Evolutionary conservation across 1,140 invertebrate genomes (phyloP).

Genomic region (Episyrphus balteatus): DNA sequence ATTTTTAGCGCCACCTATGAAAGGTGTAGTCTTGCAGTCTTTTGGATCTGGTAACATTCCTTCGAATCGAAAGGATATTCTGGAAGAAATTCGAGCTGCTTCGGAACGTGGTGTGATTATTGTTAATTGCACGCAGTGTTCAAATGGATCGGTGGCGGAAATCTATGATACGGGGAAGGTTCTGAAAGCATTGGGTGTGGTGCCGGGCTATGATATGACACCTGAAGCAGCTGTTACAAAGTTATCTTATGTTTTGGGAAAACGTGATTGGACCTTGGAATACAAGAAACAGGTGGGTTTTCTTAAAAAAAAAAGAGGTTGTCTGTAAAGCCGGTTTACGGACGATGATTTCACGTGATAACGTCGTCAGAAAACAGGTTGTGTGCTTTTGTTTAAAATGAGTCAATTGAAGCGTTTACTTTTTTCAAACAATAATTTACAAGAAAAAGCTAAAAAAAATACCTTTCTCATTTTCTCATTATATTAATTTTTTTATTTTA

Average conservation of each 20-base stretch:
- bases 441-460: no score
- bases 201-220: conserved; percentile 90
- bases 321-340: no score
- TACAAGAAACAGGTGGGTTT: conserved; percentile 54
- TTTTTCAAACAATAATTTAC: no score
- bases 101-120: conserved; percentile 73
- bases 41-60: conserved; percentile 92
- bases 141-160: conserved; percentile 58
- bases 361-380: no score
- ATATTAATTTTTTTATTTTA: conserved; percentile 4
- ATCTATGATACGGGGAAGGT: conserved; percentile 73
- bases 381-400: no score
- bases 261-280: conserved; percentile 60
- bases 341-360: no score
- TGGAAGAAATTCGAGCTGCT: conserved; percentile 63
- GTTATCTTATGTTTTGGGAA: conserved; percentile 80
- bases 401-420: no score
- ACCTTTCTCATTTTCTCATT: no score
- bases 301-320: conserved; percentile 2
- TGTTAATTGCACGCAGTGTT: conserved; percentile 88
- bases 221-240: conserved; percentile 88
- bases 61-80: conserved; percentile 66
- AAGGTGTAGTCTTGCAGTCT: conserved; percentile 81
- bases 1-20: conserved; percentile 72
- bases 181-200: conserved; percentile 56